Percentiles rank a stretch among this genome's conserved stretches.
Conservation (phyloP, 1,140 invertebrate genomes). For the Calephelis virginiensis region DNA sequence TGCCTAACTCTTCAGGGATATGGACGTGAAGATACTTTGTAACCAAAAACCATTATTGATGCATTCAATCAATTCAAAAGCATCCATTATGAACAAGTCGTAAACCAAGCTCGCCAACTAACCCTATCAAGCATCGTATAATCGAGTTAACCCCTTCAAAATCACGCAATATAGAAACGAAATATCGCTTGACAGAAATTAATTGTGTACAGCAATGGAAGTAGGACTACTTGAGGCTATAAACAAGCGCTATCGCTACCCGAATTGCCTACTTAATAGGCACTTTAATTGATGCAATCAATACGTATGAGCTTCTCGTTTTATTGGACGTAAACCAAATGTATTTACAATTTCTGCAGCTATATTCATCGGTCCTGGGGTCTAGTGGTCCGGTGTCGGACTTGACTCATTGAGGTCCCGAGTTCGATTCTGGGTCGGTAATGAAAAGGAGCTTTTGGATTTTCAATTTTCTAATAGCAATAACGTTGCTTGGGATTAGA, state of each 20-base stretch:
- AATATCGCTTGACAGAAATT: conserved; percentile 51
- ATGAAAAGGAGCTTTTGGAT: no score
- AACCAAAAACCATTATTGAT: no score
- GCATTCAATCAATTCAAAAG: neutral
- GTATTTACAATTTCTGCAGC: conserved; percentile 6
- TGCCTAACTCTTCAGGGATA: no score
- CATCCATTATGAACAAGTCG: conserved; percentile 23
- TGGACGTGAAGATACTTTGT: no score
- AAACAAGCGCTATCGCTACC: conserved; percentile 38
- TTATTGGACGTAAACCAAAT: neutral
- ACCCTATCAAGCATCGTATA: conserved; percentile 39
- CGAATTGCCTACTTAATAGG: conserved; percentile 53
- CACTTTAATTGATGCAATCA: conserved; percentile 54
- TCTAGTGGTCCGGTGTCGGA: no score
- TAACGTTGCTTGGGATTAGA: no score
- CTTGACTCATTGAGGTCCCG: no score
- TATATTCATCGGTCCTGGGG: neutral
- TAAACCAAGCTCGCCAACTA: conserved; percentile 42
- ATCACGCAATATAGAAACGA: conserved; percentile 41
- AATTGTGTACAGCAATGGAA: conserved; percentile 36
- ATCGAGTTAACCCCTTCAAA: conserved; percentile 58
- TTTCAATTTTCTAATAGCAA: no score
- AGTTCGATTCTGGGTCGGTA: no score
- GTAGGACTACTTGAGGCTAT: conserved; percentile 32
- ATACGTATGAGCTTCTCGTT: conserved; percentile 32